Evolutionary conservation across 1,140 invertebrate genomes (phyloP), one percentile per base, ranked within the genome.

Genomic region (Habropoda laboriosa): DNA sequence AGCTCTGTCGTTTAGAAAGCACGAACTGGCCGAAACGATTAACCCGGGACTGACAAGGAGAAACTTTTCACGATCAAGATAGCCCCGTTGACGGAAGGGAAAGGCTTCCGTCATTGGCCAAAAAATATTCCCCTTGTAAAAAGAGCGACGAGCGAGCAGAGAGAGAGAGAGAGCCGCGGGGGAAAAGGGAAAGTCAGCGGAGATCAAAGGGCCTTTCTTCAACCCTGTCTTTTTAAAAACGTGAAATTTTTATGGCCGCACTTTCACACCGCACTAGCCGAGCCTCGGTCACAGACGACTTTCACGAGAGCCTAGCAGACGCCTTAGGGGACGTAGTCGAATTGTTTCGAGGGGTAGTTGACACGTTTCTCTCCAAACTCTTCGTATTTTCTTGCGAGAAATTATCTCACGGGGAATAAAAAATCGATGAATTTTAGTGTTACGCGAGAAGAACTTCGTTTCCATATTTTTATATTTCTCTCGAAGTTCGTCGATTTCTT

Each of bases 221-320:
- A 84, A 87, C 80, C 78, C 78, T 80, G 68, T 77, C 64, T 75
- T 66, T 53, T 82, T 57, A 83, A 86, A 91, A 89, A 90, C 86
- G 88, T 88, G 87, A 89, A 91, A 90, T 88, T 89, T 92, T 91
- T 90, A 90, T 83, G 86, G 74, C 82, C 78, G 3, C 79, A 57
- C 81, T 74, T 64, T 72, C 68, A 58, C 71, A 60, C 63, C 55
- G 32, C 51, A 45, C 47, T 53, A 24, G 24, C 79, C 21, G 45
- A 42, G 57, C 38, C 35, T 63, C 66, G 51, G 61, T 42, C 61
- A 8, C 4, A 38, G 21, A 72, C 70, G 38, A 71, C 68, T 71
- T 71, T 71, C 68, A 42, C 51, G 35, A 27, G 30, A n/a, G 13
- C 53, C 18, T 16, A 32, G 32, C n/a, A 35, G 21, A n/a, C 21